Evolutionary conservation across 2,113 vertebrate genomes (phyloP).

Genomic region (Rissa tridactyla): DNA sequence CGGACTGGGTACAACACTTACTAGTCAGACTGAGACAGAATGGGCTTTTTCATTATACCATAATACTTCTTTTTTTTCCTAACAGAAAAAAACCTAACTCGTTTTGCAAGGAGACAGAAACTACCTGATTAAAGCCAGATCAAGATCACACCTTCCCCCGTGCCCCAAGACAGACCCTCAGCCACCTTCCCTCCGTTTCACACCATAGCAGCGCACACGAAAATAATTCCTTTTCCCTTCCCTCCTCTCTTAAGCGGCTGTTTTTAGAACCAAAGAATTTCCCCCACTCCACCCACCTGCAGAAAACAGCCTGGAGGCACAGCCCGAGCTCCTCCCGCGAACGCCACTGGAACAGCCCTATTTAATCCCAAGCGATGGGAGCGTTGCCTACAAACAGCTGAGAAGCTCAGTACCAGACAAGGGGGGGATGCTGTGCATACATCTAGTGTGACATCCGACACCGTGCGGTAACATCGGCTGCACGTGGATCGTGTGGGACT

Average conservation of each 20-base stretch:
- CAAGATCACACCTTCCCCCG: not conserved
- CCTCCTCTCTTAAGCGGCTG: not conserved
- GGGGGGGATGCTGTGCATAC: rapidly evolving
- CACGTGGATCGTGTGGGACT: rapidly evolving
- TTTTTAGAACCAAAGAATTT: not conserved
- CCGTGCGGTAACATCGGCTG: rapidly evolving
- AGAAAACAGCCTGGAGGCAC: not conserved
- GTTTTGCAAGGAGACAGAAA: rapidly evolving
- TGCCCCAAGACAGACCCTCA: not conserved
- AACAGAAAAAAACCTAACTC: rapidly evolving
- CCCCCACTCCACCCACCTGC: not conserved
- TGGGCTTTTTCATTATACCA: not conserved
- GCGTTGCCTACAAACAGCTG: not conserved
- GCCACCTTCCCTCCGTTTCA: not conserved
- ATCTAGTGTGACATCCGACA: rapidly evolving
- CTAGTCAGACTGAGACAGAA: rapidly evolving
- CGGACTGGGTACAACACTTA: rapidly evolving
- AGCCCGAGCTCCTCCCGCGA: not conserved
- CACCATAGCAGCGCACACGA: not conserved
- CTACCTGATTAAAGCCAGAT: rapidly evolving
- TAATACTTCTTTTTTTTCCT: not conserved
- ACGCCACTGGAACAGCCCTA: rapidly evolving
- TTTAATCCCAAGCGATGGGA: not conserved
- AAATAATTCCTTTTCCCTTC: not conserved
- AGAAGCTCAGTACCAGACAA: rapidly evolving